A percentile compares a stretch with the other conserved stretches of the same genome.
Conservation (phyloP, 2,113 vertebrate species). For the Pyxicephalus adspersus region DNA sequence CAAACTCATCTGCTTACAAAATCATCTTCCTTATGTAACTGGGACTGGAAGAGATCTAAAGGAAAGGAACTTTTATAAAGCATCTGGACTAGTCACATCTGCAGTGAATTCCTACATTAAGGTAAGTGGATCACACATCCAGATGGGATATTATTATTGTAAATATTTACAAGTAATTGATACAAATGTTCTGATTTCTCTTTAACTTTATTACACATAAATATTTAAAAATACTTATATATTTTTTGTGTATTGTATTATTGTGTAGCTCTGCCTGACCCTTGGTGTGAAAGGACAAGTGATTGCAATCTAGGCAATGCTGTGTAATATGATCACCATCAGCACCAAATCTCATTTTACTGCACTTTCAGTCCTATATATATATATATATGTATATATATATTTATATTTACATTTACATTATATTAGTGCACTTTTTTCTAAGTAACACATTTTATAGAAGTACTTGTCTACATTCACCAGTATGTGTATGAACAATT, state of each 20-base stretch:
- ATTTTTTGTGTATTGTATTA: no score
- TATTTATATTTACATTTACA: no score
- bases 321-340: constrained; percentile 44
- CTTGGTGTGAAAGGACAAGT: background rate
- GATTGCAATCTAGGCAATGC: background rate
- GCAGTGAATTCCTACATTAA: constrained; percentile 28
- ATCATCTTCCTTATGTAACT: constrained; percentile 49
- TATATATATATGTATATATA: no score
- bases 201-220: background rate
- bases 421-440: no score
- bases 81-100: constrained; percentile 4
- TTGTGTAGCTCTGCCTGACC: background rate
- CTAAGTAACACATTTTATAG: no score
- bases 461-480: no score
- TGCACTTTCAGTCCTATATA: no score
- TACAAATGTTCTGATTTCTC: background rate
- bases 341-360: background rate
- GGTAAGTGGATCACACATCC: constrained; percentile 12
- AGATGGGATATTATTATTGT: background rate
- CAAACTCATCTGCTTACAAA: constrained; percentile 30
- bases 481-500: no score
- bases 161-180: background rate
- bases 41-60: constrained; percentile 4
- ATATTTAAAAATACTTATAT: no score
- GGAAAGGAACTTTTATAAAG: constrained; percentile 22